Evolutionary conservation across 2,888 invertebrate genomes (phyloP), one percentile per base, ranked within the genome.

Genomic region (Pemphredon lugubris): DNA sequence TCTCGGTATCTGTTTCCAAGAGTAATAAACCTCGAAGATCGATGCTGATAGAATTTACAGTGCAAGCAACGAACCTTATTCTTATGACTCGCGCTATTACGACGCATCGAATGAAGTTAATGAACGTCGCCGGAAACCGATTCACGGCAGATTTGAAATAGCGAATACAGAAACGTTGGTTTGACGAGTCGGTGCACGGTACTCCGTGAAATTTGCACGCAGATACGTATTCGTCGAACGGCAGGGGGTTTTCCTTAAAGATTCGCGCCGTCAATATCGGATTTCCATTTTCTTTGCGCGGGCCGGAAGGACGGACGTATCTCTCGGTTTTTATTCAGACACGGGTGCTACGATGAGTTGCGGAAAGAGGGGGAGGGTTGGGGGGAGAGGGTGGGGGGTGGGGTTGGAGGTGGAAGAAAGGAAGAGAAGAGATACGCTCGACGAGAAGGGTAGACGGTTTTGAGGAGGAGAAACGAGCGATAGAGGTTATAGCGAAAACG

Each of bases 201-300:
- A 34, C n/a, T 34, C 58, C 58, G 58, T 51, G 45, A 47, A 68
- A 65, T 59, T 67, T 61, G 55, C 66, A 60, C 65, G 57, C 42
- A 48, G 50, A 59, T 63, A 68, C 26, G 26, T 26, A 26, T 3
- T 5, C 26, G 50, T 44, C 6, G 14, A 5, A 2, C 18, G 53
- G 40, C 21, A 14, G 16, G 45, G 18, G 44, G 60, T 54, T 65
- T 48, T 64, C 64, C 48, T 48, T 64, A 66, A 77, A 79, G 75
- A 70, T n/a, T 66, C 70, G 75, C 79, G 76, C 71, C 66, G 59
- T 74, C 78, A 70, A 79, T 83, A 83, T 82, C 77, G 82, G 73
- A 79, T 83, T 83, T 78, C 79, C 78, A 81, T 83, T 75, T 76
- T 53, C 58, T 13, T 54, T 54, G 59, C 20, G 13, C 44, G 55